Conservation (phyloP, 2,888 invertebrate genomes). For the Cephus rjabovi region DNA sequence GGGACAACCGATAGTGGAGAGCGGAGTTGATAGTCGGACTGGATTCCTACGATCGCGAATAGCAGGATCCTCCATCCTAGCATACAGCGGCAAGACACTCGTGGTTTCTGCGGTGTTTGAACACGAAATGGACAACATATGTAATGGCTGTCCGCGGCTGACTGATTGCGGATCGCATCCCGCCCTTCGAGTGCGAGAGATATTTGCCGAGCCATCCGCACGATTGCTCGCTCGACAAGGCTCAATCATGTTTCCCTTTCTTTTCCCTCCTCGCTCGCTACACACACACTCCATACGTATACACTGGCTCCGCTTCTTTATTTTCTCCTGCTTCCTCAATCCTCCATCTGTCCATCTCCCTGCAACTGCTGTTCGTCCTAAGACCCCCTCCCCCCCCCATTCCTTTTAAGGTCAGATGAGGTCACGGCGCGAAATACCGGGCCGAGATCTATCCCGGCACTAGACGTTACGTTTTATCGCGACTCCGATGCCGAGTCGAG, state of each 20-base stretch:
- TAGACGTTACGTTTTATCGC: constrained; percentile 24
- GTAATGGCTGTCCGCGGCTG: constrained; percentile 59
- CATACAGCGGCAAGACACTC: constrained; percentile 23
- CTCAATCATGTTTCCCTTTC: constrained; percentile 46
- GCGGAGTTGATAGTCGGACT: no score
- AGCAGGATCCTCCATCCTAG: no score
- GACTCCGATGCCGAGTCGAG: constrained; percentile 28
- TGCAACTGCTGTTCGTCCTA: not conserved
- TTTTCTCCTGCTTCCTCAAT: not conserved
- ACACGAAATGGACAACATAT: constrained; percentile 64
- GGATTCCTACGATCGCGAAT: constrained; percentile 20
- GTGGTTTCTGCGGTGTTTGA: constrained; percentile 53
- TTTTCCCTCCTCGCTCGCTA: constrained; percentile 16
- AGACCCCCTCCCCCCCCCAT: not conserved
- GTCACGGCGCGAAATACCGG: no score
- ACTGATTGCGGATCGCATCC: constrained; percentile 51
- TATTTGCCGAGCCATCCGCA: constrained; percentile 61
- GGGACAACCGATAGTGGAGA: no score
- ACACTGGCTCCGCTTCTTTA: constrained; percentile 1
- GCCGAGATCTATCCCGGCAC: no score
- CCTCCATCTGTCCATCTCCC: not conserved
- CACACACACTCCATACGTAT: not conserved
- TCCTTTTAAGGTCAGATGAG: no score
- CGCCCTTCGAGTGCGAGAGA: constrained; percentile 20
- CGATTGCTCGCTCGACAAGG: constrained; percentile 54